Base-by-base conservation (phyloP, 2,113 vertebrate species). In the Bagarius yarrelli region DNA sequence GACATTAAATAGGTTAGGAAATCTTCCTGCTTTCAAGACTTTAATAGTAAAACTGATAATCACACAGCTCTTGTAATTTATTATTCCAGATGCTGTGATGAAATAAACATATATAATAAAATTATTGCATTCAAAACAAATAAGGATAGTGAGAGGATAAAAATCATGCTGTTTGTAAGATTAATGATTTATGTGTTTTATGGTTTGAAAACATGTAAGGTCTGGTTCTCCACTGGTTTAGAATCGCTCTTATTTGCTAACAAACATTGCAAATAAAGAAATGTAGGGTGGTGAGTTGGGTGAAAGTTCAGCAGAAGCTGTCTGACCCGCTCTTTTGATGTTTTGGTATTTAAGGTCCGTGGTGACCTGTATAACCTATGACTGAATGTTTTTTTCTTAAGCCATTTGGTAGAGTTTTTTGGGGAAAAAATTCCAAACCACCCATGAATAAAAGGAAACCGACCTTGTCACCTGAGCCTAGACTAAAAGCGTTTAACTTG, bases 221-320 rank as follows among this genome's bases (percentile, higher is more conserved):
- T 30, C 57, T 64, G 25, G 44, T 53, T 40, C 78, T 55, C 30
- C 47, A 60, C 16, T 70, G 70, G 71, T 80, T 76, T 63, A 69
- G 56, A 57, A 23, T 23, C 56, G 25, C 63, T 73, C 53, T 73
- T 55, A 47, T 67, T 23, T 18, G 5, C 34, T 69, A 34, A 9
- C 44, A 76, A 34, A 76, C n/a, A 23, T 47, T 72, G 57, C 52
- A 60, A 79, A 71, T 36, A 32, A n/a, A 73, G 67, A 61, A 80
- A 76, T 40, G 63, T 55, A 69, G 76, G 50, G 66, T 63, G 56
- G 72, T 63, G 32, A 76, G 50, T 27, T 82, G 21, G 59, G 81
- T 77, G 72, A 83, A 83, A 83, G 81, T 83, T 81, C 78, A 80
- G 19, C n/a, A 77, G 84, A 78, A 83, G 69, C 79, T 57, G 67